phyloP scores from a whole-genome alignment of 64 coral and sea anemone genomes.

The Catalaphyllia jardinei region DNA sequence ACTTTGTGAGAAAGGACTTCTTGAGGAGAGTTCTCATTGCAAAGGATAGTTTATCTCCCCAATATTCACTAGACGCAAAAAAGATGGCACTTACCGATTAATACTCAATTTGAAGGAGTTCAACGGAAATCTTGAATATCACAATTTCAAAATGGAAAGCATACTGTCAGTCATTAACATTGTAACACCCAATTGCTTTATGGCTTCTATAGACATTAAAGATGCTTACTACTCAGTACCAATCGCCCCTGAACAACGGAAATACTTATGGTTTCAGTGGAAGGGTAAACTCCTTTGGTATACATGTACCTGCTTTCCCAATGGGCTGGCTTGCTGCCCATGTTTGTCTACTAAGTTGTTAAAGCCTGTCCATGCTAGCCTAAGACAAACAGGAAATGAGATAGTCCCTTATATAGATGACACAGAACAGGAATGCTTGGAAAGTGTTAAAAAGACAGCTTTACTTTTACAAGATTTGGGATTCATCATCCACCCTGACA shows the following conservation, averaged over 20 bases:
- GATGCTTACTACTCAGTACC: no score
- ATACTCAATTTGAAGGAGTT: no score
- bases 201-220: no score
- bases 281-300: constrained; percentile 31
- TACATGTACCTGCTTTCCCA: constrained; percentile 24
- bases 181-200: no score
- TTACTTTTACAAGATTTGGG: constrained; percentile 31
- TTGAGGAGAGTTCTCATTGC: constrained; percentile 8
- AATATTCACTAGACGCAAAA: constrained; percentile 29
- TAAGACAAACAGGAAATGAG: no score
- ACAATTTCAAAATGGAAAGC: constrained; percentile 40
- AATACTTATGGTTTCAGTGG: constrained; percentile 41
- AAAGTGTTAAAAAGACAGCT: constrained; percentile 36
- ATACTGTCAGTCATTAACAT: constrained; percentile 12
- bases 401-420: constrained; percentile 40
- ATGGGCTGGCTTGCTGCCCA: no score
- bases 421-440: constrained; percentile 11
- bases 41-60: constrained; percentile 34
- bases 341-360: no score
- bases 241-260: constrained; percentile 30
- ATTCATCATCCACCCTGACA: no score
- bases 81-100: constrained; percentile 38
- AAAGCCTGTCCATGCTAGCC: no score
- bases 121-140: constrained; percentile 37
- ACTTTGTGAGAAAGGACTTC: constrained; percentile 16